Conservation (phyloP, 1,140 invertebrate species). For the Drosophila simulans region DNA sequence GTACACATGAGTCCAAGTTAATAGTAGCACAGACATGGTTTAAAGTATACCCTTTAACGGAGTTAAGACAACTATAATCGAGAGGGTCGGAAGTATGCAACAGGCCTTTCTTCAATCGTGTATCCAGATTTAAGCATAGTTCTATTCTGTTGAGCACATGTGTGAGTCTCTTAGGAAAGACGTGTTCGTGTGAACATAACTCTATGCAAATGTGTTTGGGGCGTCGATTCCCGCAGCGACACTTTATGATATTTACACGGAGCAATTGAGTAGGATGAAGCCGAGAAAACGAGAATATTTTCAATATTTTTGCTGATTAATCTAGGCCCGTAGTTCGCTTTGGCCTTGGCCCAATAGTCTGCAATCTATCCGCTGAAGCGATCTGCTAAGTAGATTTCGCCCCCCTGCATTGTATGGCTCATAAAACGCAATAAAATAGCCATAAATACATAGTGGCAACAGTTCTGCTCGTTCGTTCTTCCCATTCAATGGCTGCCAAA, state of each 20-base stretch:
- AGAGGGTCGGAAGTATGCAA: too few species aligned
- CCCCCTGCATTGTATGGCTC: conserved; percentile 22
- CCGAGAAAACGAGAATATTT: conserved; percentile 13
- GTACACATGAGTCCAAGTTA: conserved; percentile 6
- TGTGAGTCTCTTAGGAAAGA: not conserved
- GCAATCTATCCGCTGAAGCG: conserved; percentile 60
- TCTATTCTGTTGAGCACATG: not conserved
- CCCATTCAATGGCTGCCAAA: conserved; percentile 33
- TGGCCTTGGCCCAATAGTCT: conserved; percentile 39
- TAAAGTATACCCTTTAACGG: not conserved
- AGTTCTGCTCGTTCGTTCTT: conserved; percentile 15
- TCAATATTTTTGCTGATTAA: conserved; percentile 72
- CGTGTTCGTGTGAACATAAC: conserved; percentile 13
- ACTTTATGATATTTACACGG: conserved; percentile 49
- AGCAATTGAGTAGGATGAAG: conserved; percentile 1
- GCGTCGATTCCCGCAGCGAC: conserved; percentile 59
- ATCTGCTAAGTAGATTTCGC: conserved; percentile 33
- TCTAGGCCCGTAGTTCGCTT: conserved; percentile 47
- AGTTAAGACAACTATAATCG: too few species aligned
- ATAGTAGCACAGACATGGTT: conserved; percentile 3
- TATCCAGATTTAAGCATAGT: too few species aligned
- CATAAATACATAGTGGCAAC: conserved; percentile 70
- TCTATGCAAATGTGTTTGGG: conserved; percentile 51
- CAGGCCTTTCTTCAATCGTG: too few species aligned
- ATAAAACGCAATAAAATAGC: conserved; percentile 68